phyloP scores from a whole-genome alignment of 2,888 invertebrate species.

The Scaptomyza caliginosa region DNA sequence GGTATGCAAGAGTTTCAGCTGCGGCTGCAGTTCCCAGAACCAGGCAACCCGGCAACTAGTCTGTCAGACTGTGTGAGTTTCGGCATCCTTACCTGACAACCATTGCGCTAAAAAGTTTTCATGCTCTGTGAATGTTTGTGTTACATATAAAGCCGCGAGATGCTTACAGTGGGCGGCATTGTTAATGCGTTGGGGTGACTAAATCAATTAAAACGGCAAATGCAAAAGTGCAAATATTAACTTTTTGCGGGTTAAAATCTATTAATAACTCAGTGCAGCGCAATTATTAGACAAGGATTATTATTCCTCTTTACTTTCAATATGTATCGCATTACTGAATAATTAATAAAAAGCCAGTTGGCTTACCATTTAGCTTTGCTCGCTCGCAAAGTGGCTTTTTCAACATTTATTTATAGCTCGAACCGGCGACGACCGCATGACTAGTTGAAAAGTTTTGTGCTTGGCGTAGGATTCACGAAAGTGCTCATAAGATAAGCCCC shows the following conservation, averaged over 20 bases:
- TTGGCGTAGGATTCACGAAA: constrained; percentile 22
- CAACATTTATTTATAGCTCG: constrained; percentile 39
- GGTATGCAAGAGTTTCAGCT: constrained; percentile 8
- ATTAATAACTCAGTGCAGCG: neutral
- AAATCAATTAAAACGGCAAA: constrained; percentile 45
- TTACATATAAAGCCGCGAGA: neutral
- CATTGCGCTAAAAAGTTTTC: constrained; percentile 16
- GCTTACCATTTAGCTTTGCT: constrained; percentile 1
- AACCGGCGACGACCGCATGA: constrained; percentile 19
- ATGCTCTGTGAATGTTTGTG: constrained; percentile 51
- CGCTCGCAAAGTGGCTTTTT: constrained; percentile 18
- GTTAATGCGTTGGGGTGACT: constrained; percentile 1
- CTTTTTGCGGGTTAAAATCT: neutral
- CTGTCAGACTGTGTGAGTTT: neutral
- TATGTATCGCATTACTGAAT: constrained; percentile 19
- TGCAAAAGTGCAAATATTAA: constrained; percentile 13
- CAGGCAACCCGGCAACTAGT: neutral
- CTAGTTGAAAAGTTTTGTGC: constrained; percentile 34
- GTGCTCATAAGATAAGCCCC: constrained; percentile 29
- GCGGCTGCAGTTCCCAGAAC: neutral
- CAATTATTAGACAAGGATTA: neutral
- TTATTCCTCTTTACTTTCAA: neutral
- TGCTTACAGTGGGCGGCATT: neutral
- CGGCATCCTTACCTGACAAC: neutral
- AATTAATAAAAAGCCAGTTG: constrained; percentile 4